A percentile compares a stretch with the other conserved stretches of the same genome.
phyloP scores from a whole-genome alignment of 2,113 vertebrate genomes.

The Spilogale gracilis region DNA sequence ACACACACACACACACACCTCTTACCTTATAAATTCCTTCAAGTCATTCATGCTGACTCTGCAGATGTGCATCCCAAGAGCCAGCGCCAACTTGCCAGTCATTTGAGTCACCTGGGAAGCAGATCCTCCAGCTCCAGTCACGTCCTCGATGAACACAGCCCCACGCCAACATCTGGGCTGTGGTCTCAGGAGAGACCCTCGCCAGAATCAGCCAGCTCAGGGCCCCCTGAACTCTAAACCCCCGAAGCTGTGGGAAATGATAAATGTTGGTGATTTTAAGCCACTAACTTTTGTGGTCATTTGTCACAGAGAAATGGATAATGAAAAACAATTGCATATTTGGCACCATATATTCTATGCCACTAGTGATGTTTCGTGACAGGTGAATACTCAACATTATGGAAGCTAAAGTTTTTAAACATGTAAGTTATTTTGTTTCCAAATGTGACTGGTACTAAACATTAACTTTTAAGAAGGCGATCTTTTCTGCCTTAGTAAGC shows the following conservation, averaged over 20 bases:
- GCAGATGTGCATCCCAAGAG: neutral
- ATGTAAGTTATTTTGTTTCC: neutral
- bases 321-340: neutral
- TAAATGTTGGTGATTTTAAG: neutral
- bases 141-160: neutral
- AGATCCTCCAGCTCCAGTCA: neutral
- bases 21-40: neutral
- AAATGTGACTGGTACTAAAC: neutral
- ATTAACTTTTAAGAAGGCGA: neutral
- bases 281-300: neutral
- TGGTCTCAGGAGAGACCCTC: neutral
- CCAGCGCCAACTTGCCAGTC: neutral
- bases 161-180: neutral
- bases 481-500: neutral
- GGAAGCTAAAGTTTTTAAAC: neutral
- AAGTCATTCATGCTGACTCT: neutral
- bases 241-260: neutral
- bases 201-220: neutral
- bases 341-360: neutral
- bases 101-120: neutral
- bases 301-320: neutral
- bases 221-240: too few species aligned
- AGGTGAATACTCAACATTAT: neutral
- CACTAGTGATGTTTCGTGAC: neutral
- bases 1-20: neutral